Evolutionary conservation across 2,888 invertebrate genomes (phyloP).

Genomic region (Crioceris asparagi): DNA sequence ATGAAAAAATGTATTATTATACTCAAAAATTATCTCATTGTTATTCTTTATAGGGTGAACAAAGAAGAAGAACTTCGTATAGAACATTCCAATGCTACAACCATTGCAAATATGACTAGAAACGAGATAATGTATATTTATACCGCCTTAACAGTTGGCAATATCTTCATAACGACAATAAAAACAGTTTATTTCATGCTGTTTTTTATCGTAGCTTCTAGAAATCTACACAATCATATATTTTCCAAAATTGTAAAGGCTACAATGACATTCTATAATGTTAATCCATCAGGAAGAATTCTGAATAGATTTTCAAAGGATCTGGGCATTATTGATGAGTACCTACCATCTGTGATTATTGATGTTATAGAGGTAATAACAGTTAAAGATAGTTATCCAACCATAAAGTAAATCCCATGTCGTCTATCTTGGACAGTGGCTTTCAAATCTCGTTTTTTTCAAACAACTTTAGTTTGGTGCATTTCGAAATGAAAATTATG

Average conservation of each 20-base stretch:
- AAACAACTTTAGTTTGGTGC: too few relatives aligned
- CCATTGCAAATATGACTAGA: constrained; percentile 20
- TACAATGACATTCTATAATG: constrained; percentile 35
- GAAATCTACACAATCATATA: constrained; percentile 31
- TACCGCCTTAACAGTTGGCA: constrained; percentile 36
- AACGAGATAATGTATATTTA: constrained; percentile 39
- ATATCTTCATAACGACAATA: constrained; percentile 33
- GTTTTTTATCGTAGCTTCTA: constrained; percentile 32
- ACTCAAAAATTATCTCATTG: too few relatives aligned
- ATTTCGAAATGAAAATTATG: too few relatives aligned
- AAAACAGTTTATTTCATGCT: constrained; percentile 33
- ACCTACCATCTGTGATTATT: constrained; percentile 41
- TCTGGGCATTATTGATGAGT: constrained; percentile 49
- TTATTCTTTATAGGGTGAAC: constrained; percentile 33
- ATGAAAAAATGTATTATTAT: too few relatives aligned
- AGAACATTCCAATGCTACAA: constrained; percentile 14
- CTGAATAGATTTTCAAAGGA: constrained; percentile 39
- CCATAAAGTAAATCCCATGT: too few relatives aligned
- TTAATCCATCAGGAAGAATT: constrained; percentile 35
- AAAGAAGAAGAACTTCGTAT: constrained; percentile 29
- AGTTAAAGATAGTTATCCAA: too few relatives aligned
- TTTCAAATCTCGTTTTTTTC: too few relatives aligned
- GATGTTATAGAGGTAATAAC: constrained; percentile 34
- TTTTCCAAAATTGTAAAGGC: constrained; percentile 30
- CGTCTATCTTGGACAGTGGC: too few relatives aligned